A percentile compares a stretch with the other conserved stretches of the same genome.
These are phyloP conservation scores for Drusus annulatus DNA, from an alignment of 1,140 invertebrate species.

Conservation along the genomic window DNA sequence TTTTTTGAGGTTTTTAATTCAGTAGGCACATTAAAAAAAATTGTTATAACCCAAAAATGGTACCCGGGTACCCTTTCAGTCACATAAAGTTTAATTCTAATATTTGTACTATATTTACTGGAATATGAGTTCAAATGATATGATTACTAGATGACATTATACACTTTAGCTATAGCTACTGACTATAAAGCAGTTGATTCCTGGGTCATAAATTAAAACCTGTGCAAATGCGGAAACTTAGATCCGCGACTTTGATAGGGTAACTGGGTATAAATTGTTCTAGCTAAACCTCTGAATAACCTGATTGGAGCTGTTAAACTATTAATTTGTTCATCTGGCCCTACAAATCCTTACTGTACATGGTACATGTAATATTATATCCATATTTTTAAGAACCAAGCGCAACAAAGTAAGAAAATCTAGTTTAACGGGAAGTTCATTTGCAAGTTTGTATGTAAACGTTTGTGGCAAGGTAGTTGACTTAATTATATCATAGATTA, in stretches of 20 bases:
- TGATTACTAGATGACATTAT: no score
- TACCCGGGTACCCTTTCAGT: no score
- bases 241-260: neutral
- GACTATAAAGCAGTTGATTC: neutral
- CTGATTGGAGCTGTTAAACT: neutral
- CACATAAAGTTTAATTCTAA: no score
- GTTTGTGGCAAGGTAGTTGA: no score
- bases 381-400: neutral
- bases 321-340: neutral
- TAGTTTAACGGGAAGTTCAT: neutral
- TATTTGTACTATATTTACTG: no score
- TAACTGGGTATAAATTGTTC: neutral
- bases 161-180: no score
- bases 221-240: conserved; percentile 7
- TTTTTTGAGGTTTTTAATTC: no score
- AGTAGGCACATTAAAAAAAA: no score
- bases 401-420: neutral
- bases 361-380: neutral
- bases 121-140: no score
- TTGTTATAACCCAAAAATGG: no score
- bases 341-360: conserved; percentile 4
- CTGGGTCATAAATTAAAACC: conserved; percentile 4
- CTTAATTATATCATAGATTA: no score
- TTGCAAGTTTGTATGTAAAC: no score
- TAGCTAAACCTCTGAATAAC: neutral